phyloP scores from a whole-genome alignment of 2,888 invertebrate species.

The Drosophila mayaguana region DNA sequence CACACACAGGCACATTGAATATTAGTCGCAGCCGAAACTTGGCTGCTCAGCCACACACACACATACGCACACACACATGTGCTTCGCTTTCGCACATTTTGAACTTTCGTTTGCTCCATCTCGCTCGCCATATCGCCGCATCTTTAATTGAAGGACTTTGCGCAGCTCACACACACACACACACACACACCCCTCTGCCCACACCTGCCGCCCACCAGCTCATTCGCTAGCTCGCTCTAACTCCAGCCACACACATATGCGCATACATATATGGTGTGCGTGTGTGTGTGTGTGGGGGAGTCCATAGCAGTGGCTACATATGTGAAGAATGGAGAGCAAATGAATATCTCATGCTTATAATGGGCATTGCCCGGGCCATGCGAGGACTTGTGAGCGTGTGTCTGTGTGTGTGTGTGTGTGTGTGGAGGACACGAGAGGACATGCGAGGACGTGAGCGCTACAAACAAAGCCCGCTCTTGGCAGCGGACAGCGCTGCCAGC shows the following conservation, averaged over 20 bases:
- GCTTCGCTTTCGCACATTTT: conserved; percentile 74
- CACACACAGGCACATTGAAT: conserved; percentile 41
- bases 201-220: conserved; percentile 47
- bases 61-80: conserved; percentile 15
- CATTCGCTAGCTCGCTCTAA: conserved; percentile 64
- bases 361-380: conserved; percentile 79
- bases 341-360: conserved; percentile 82
- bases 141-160: conserved; percentile 82
- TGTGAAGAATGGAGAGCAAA: conserved; percentile 80
- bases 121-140: conserved; percentile 74
- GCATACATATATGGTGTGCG: conserved; percentile 1
- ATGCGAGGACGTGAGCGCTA: conserved; percentile 33
- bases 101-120: conserved; percentile 78
- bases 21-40: conserved; percentile 61
- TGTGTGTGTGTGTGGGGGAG: conserved; percentile 33
- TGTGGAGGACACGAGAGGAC: conserved; percentile 10
- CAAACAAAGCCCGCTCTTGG: conserved; percentile 24
- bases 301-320: conserved; percentile 76
- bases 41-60: conserved; percentile 25
- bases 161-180: conserved; percentile 61
- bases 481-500: conserved; percentile 25
- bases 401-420: conserved; percentile 7
- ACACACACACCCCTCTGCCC: neutral
- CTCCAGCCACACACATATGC: conserved; percentile 11
- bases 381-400: conserved; percentile 16